Conservation (phyloP, 2,113 vertebrate species). For the Acrocephalus kingi region DNA sequence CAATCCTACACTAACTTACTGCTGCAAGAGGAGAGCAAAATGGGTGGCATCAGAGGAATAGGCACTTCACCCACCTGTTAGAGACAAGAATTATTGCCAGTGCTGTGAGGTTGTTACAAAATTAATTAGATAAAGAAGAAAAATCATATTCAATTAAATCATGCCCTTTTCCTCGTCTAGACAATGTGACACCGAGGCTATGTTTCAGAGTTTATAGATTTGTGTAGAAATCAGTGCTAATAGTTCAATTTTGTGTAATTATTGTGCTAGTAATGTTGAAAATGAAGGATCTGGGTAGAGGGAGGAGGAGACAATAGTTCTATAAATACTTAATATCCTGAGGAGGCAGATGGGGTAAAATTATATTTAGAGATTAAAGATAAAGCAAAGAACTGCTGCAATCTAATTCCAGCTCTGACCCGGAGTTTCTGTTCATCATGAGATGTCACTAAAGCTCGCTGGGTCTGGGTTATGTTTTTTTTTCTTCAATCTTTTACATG, state of each 20-base stretch:
- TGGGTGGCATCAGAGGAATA: background rate
- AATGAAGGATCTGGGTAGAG: slow-evolving; percentile 27
- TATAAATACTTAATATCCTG: slow-evolving; percentile 49
- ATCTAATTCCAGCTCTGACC: slow-evolving; percentile 1
- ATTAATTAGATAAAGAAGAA: slow-evolving; percentile 24
- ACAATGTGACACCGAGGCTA: background rate
- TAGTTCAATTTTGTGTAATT: slow-evolving; percentile 57
- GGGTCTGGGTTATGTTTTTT: background rate
- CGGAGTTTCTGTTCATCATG: background rate
- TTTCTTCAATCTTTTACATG: slow-evolving; percentile 8
- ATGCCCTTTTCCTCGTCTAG: background rate
- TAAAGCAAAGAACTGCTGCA: background rate
- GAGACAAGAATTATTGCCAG: background rate
- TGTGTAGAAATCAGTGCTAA: slow-evolving; percentile 31
- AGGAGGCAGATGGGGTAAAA: slow-evolving; percentile 28
- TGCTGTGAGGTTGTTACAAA: background rate
- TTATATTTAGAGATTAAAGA: slow-evolving; percentile 31
- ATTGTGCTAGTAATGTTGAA: background rate
- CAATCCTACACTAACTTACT: fast-evolving
- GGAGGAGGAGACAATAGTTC: background rate
- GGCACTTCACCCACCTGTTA: background rate
- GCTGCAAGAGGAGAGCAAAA: background rate
- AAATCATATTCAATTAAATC: slow-evolving; percentile 39
- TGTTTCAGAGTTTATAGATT: slow-evolving; percentile 27
- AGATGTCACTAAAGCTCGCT: background rate